Evolutionary conservation across 2,888 invertebrate genomes (phyloP).

Genomic region (Nasonia oneida): DNA sequence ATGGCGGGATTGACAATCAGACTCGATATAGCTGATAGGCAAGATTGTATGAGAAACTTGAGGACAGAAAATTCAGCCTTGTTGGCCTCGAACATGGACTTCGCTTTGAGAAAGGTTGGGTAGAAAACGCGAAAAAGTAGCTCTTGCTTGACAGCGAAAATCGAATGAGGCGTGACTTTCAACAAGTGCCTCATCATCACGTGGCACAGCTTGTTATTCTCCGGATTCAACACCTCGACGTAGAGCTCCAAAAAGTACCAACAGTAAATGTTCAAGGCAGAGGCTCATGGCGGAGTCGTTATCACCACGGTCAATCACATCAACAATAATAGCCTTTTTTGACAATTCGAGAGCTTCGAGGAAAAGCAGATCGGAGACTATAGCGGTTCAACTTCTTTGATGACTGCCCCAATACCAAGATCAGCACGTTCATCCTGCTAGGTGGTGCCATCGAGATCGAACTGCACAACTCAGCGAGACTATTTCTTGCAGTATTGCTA

Average conservation of each 20-base stretch:
- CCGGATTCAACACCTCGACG: conserved; percentile 81
- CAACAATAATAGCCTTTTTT: too few species aligned
- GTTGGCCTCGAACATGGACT: conserved; percentile 78
- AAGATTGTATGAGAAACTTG: conserved; percentile 83
- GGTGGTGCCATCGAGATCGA: too few species aligned
- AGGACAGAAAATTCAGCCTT: conserved; percentile 79
- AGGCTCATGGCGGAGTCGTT: too few species aligned
- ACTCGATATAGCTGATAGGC: conserved; percentile 82
- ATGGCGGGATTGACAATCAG: conserved; percentile 81
- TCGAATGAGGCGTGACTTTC: conserved; percentile 82
- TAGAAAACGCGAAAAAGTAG: conserved; percentile 83
- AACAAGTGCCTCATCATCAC: conserved; percentile 82
- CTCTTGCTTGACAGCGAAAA: conserved; percentile 81
- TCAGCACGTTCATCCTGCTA: too few species aligned
- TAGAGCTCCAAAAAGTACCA: conserved; percentile 84
- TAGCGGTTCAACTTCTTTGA: too few species aligned
- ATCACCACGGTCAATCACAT: too few species aligned
- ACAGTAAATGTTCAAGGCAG: conserved; percentile 71
- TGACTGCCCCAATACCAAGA: too few species aligned
- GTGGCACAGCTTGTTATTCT: conserved; percentile 82
- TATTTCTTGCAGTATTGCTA: too few species aligned
- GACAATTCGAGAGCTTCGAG: too few species aligned
- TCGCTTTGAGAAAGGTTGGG: conserved; percentile 82
- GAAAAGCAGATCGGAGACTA: too few species aligned
- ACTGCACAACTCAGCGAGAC: too few species aligned